These are phyloP conservation scores for Saxidomus purpurata DNA, from an alignment of 1,140 invertebrate genomes.

Conservation along the genomic window DNA sequence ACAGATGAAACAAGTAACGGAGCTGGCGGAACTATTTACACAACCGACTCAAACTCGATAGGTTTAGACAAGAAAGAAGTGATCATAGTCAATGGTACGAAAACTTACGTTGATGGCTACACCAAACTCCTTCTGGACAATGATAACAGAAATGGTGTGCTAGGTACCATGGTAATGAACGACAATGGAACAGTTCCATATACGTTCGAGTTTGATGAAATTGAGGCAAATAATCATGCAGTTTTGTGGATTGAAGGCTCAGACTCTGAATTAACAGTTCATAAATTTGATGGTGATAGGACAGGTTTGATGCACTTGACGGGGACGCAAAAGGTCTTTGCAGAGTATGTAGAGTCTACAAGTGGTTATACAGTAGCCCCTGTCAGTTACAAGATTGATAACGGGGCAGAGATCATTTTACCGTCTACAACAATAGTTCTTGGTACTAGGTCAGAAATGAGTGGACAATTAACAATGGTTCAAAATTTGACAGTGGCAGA, in stretches of 20 bases:
- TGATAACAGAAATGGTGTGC: conserved; percentile 77
- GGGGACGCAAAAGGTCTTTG: conserved; percentile 72
- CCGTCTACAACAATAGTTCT: conserved; percentile 79
- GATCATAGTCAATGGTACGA: conserved; percentile 68
- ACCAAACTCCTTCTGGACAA: conserved; percentile 78
- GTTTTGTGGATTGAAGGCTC: conserved; percentile 75
- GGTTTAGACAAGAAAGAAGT: conserved; percentile 70
- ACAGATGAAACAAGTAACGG: conserved; percentile 71
- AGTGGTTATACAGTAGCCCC: conserved; percentile 81
- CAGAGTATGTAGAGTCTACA: conserved; percentile 78
- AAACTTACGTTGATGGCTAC: conserved; percentile 69
- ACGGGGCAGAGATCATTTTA: conserved; percentile 73
- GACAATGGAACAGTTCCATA: conserved; percentile 62
- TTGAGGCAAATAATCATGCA: conserved; percentile 76
- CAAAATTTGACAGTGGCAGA: conserved; percentile 80
- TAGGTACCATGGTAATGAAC: conserved; percentile 75
- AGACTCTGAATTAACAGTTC: conserved; percentile 75
- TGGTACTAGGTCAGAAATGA: conserved; percentile 77
- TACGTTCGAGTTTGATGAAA: conserved; percentile 76
- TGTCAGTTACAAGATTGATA: conserved; percentile 79
- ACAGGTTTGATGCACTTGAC: conserved; percentile 78
- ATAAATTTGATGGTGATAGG: conserved; percentile 80
- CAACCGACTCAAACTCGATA: conserved; percentile 69
- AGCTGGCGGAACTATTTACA: conserved; percentile 78
- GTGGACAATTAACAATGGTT: conserved; percentile 76